phyloP scores from a whole-genome alignment of 2,888 invertebrate genomes.

The Leptogaster cylindrica region DNA sequence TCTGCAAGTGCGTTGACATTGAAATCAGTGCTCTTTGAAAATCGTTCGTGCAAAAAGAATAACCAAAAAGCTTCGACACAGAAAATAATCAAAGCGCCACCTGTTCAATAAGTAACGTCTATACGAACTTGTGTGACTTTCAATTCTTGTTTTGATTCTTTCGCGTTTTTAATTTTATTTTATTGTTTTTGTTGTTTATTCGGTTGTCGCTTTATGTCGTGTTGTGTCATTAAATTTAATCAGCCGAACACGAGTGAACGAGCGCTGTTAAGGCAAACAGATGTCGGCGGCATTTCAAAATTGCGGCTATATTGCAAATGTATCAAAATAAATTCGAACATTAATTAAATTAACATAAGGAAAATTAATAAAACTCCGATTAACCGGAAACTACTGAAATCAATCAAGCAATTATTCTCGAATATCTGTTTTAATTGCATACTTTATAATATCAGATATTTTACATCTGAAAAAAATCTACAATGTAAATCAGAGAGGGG shows the following conservation, averaged over 20 bases:
- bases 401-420: background rate
- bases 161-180: too few species aligned
- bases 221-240: slow-evolving; percentile 26
- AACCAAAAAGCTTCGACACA: background rate
- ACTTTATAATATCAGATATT: background rate
- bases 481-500: too few species aligned
- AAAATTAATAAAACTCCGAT: background rate
- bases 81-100: slow-evolving; percentile 20
- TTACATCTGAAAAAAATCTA: too few species aligned
- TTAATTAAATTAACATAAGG: background rate
- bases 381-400: too few species aligned
- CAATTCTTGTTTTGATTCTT: too few species aligned
- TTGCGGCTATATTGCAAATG: too few species aligned
- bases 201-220: background rate
- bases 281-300: too few species aligned
- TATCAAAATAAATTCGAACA: background rate
- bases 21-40: background rate
- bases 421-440: background rate
- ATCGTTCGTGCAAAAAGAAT: background rate
- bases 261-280: background rate
- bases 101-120: slow-evolving; percentile 5
- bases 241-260: slow-evolving; percentile 22
- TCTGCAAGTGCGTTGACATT: slow-evolving; percentile 26
- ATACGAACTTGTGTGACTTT: background rate
- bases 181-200: background rate